Evolutionary conservation across 2,113 vertebrate genomes (phyloP).

Genomic region (Talpa occidentalis): DNA sequence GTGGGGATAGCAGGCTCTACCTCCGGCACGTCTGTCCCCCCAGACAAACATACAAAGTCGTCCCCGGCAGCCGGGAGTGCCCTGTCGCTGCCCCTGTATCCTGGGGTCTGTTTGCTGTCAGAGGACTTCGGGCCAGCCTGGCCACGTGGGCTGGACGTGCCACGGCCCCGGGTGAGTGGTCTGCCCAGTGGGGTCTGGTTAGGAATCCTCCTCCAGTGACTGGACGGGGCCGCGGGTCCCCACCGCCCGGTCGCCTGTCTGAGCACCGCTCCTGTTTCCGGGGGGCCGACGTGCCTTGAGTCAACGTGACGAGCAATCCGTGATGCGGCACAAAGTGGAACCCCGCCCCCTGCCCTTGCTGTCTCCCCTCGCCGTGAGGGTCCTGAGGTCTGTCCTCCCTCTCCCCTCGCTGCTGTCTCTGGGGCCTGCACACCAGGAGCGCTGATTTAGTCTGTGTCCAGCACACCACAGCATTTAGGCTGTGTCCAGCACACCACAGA

Average conservation of each 20-base stretch:
- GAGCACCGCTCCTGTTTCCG: background rate
- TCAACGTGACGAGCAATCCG: too few species aligned
- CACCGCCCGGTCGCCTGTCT: background rate
- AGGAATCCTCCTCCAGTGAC: background rate
- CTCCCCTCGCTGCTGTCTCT: background rate
- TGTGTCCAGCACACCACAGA: too few species aligned
- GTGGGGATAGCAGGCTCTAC: too few species aligned
- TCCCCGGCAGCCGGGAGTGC: background rate
- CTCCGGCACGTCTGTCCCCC: background rate
- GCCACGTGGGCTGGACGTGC: too few species aligned
- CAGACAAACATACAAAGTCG: background rate
- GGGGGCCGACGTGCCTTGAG: fast-evolving
- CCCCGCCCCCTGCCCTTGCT: too few species aligned
- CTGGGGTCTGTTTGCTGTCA: background rate
- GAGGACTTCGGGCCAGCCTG: background rate
- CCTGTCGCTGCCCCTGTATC: background rate
- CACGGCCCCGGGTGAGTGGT: background rate
- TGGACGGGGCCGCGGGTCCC: background rate
- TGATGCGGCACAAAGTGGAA: too few species aligned
- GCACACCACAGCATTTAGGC: too few species aligned
- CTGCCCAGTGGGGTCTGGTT: background rate
- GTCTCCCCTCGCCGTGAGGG: too few species aligned
- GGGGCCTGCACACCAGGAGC: too few species aligned
- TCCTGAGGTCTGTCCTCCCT: fast-evolving
- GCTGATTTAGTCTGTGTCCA: too few species aligned